These are phyloP conservation scores for Mystacides longicornis DNA, from an alignment of 2,888 invertebrate genomes.

Conservation along the genomic window DNA sequence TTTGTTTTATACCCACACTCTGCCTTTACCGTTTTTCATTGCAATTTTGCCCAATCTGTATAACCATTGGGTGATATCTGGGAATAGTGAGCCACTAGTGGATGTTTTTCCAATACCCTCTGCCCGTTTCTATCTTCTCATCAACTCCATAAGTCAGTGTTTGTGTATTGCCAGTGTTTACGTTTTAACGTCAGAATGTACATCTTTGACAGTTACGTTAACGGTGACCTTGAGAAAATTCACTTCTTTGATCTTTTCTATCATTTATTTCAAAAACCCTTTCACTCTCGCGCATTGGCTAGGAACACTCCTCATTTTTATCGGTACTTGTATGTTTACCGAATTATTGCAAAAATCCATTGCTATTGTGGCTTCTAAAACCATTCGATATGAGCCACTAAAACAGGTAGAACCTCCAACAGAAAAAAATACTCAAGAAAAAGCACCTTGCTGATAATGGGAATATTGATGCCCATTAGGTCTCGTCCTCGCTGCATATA, in stretches of 20 bases:
- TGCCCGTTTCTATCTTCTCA: conserved; percentile 54
- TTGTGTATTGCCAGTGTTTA: conserved; percentile 74
- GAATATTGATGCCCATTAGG: too few relatives aligned
- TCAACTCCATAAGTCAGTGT: conserved; percentile 63
- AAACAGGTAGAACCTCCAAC: neutral
- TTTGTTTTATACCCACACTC: conserved; percentile 61
- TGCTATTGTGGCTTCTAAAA: neutral
- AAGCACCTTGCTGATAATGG: too few relatives aligned
- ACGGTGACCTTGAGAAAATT: conserved; percentile 79
- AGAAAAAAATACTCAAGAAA: too few relatives aligned
- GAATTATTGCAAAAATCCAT: conserved; percentile 33
- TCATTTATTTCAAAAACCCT: conserved; percentile 69
- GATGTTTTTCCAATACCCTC: conserved; percentile 49
- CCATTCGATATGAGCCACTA: neutral
- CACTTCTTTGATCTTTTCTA: conserved; percentile 66
- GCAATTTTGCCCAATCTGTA: conserved; percentile 55
- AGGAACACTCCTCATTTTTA: conserved; percentile 66
- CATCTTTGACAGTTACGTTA: conserved; percentile 70
- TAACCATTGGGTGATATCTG: conserved; percentile 50
- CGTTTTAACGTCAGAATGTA: conserved; percentile 65
- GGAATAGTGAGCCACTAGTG: conserved; percentile 38
- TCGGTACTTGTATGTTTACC: conserved; percentile 69
- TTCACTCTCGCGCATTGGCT: conserved; percentile 69
- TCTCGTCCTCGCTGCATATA: too few relatives aligned
- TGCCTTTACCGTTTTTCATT: conserved; percentile 66